Percentiles rank a stretch among this genome's conserved stretches.
These are phyloP conservation scores for Diarsia dahlii DNA, from an alignment of 2,888 invertebrate genomes.

Conservation along the genomic window DNA sequence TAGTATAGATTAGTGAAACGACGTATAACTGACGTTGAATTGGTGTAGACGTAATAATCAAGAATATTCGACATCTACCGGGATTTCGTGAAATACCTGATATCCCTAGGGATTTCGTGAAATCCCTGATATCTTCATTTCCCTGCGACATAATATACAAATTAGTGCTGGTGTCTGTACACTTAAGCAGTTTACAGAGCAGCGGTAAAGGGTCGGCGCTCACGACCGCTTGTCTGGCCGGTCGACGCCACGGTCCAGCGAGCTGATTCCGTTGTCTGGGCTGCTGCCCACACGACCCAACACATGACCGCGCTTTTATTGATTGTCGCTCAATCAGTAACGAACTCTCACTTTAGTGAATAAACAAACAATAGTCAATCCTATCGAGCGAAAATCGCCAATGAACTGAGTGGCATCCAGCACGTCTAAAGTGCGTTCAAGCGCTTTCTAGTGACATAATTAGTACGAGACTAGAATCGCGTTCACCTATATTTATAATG, in stretches of 20 bases:
- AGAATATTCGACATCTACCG: too few species aligned
- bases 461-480: too few species aligned
- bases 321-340: slow-evolving; percentile 30
- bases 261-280: slow-evolving; percentile 31
- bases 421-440: too few species aligned
- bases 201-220: slow-evolving; percentile 47
- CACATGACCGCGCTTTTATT: slow-evolving; percentile 43
- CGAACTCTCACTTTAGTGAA: slow-evolving; percentile 5
- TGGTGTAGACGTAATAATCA: too few species aligned
- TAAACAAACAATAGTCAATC: slow-evolving; percentile 11
- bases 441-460: too few species aligned
- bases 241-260: slow-evolving; percentile 26
- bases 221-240: slow-evolving; percentile 29
- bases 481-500: too few species aligned
- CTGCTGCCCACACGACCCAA: slow-evolving; percentile 49
- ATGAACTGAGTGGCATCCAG: neutral
- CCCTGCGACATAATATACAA: too few species aligned
- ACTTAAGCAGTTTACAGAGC: neutral
- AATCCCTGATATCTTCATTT: too few species aligned
- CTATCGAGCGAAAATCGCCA: neutral
- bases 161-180: neutral
- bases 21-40: too few species aligned
- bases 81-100: too few species aligned
- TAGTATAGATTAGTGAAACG: too few species aligned
- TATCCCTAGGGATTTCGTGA: too few species aligned